phyloP scores from a whole-genome alignment of 2,113 vertebrate species.

The Struthio camelus region DNA sequence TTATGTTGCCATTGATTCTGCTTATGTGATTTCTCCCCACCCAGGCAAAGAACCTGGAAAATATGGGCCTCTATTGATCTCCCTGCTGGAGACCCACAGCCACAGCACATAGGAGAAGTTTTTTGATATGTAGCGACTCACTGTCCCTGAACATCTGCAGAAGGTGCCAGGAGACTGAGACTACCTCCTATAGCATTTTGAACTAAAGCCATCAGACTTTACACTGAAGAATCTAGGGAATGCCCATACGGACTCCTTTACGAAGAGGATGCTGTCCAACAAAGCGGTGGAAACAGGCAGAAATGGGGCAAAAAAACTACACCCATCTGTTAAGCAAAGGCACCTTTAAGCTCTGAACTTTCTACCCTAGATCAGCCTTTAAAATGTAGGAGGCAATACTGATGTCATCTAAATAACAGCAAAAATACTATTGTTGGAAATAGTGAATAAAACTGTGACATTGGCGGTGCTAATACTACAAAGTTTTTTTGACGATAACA shows the following conservation, averaged over 20 bases:
- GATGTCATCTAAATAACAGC: not conserved
- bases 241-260: not conserved
- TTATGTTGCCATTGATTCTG: constrained; percentile 21
- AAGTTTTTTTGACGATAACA: not conserved
- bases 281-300: not conserved
- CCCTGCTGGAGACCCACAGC: not conserved
- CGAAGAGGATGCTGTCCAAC: not conserved
- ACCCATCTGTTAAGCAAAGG: not conserved
- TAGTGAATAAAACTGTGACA: not conserved
- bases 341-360: not conserved
- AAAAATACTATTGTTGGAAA: not conserved
- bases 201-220: not conserved
- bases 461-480: not conserved
- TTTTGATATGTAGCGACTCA: not conserved
- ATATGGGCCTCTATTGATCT: not conserved
- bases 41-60: not conserved
- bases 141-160: not conserved
- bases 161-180: not conserved
- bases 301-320: not conserved
- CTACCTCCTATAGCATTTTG: not conserved
- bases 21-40: not conserved
- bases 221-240: not conserved
- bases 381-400: not conserved
- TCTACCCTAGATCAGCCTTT: not conserved
- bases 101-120: not conserved